Evolutionary conservation across 2,888 invertebrate genomes (phyloP).

Genomic region (Branchellion lobata): DNA sequence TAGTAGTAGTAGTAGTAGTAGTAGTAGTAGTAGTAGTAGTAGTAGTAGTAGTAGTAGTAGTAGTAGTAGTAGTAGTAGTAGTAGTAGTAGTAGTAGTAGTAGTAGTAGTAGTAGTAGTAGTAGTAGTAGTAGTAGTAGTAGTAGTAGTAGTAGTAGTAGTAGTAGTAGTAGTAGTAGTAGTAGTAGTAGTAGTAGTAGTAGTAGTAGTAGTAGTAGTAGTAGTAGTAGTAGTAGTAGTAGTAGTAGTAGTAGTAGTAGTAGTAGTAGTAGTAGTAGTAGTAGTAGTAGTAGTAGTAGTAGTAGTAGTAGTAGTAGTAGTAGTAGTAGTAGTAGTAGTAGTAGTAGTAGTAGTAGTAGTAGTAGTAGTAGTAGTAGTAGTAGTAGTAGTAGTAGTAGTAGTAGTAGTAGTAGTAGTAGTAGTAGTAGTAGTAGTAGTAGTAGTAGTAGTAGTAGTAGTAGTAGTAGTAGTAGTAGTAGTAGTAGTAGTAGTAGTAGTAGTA

Average conservation of each 20-base stretch:
- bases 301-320: slow-evolving; percentile 26
- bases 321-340: slow-evolving; percentile 23
- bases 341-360: slow-evolving; percentile 26
- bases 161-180: slow-evolving; percentile 20
- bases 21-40: not conserved
- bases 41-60: slow-evolving; percentile 20
- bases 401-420: slow-evolving; percentile 29
- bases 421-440: slow-evolving; percentile 29
- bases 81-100: slow-evolving; percentile 26
- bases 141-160: slow-evolving; percentile 26
- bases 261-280: slow-evolving; percentile 29
- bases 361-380: slow-evolving; percentile 26
- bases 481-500: slow-evolving; percentile 26
- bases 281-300: slow-evolving; percentile 29
- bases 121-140: slow-evolving; percentile 29
- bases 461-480: slow-evolving; percentile 29
- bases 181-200: slow-evolving; percentile 29
- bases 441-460: slow-evolving; percentile 26
- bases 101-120: slow-evolving; percentile 29
- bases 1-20: slow-evolving; percentile 23
- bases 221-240: slow-evolving; percentile 29
- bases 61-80: slow-evolving; percentile 27
- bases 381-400: slow-evolving; percentile 23
- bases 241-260: slow-evolving; percentile 29
- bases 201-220: slow-evolving; percentile 29